Conservation (phyloP, 1,140 invertebrate genomes). For the Saxidomus purpurata region DNA sequence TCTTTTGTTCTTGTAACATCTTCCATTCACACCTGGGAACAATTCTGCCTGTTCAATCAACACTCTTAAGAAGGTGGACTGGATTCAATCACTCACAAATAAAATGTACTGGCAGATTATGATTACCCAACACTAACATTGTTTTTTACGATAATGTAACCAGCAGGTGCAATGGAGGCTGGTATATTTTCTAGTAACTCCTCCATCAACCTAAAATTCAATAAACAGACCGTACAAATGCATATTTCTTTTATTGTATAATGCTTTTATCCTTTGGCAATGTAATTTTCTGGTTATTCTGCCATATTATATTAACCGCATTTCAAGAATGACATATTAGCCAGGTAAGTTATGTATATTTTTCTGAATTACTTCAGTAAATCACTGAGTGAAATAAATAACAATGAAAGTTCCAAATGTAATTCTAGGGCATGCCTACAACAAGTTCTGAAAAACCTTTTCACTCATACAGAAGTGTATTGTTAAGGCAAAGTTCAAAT, state of each 20-base stretch:
- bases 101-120: background rate
- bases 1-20: background rate
- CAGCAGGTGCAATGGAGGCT: background rate
- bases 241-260: background rate
- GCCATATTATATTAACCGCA: background rate
- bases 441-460: too few relatives aligned
- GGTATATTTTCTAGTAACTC: background rate
- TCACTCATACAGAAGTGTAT: too few relatives aligned
- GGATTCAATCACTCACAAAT: background rate
- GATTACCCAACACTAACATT: slow-evolving; percentile 23
- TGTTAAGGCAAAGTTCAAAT: too few relatives aligned
- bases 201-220: background rate
- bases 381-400: background rate
- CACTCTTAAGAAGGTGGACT: background rate
- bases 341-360: too few relatives aligned
- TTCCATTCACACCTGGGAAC: background rate
- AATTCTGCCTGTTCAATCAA: background rate
- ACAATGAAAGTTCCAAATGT: too few relatives aligned
- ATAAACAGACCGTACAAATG: background rate
- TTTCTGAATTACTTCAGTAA: background rate
- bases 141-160: slow-evolving; percentile 12
- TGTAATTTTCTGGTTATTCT: background rate
- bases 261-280: background rate
- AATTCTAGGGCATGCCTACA: too few relatives aligned
- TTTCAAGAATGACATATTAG: background rate